Evolutionary conservation across 2,888 invertebrate species (phyloP).

Genomic region (Microctonus brassicae): DNA sequence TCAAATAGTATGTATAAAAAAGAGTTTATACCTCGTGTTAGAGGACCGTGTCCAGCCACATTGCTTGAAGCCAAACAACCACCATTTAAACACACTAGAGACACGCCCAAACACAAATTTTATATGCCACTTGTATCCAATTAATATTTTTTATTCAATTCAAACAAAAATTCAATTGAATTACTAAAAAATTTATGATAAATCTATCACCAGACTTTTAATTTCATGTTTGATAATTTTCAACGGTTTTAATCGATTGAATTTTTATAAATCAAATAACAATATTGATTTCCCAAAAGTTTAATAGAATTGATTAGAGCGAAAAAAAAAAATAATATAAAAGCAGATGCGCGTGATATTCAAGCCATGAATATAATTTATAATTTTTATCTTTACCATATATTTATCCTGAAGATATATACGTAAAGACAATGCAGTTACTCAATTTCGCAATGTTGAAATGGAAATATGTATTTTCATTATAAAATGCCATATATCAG

Average conservation of each 20-base stretch:
- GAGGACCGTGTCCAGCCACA: constrained; percentile 85
- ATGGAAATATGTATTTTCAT: background rate
- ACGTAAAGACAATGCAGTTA: background rate
- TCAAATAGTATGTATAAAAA: constrained; percentile 78
- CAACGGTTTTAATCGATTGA: too few relatives aligned
- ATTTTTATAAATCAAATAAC: too few relatives aligned
- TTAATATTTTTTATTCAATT: too few relatives aligned
- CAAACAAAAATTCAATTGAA: too few relatives aligned
- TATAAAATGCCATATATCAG: constrained; percentile 1
- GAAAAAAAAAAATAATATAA: background rate
- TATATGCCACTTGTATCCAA: constrained; percentile 79
- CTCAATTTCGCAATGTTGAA: background rate
- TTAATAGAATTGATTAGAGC: background rate
- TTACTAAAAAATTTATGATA: too few relatives aligned
- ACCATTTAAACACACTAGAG: constrained; percentile 86
- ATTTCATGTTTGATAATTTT: too few relatives aligned
- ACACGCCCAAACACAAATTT: constrained; percentile 88
- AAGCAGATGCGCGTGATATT: background rate
- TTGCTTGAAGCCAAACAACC: constrained; percentile 81
- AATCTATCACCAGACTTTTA: background rate
- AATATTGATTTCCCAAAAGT: too few relatives aligned
- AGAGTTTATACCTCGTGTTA: constrained; percentile 80
- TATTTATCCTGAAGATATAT: background rate
- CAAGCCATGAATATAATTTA: background rate
- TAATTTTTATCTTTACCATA: constrained; percentile 11